Base-by-base conservation (phyloP, 2,113 vertebrate species). In the Tetrao urogallus region DNA sequence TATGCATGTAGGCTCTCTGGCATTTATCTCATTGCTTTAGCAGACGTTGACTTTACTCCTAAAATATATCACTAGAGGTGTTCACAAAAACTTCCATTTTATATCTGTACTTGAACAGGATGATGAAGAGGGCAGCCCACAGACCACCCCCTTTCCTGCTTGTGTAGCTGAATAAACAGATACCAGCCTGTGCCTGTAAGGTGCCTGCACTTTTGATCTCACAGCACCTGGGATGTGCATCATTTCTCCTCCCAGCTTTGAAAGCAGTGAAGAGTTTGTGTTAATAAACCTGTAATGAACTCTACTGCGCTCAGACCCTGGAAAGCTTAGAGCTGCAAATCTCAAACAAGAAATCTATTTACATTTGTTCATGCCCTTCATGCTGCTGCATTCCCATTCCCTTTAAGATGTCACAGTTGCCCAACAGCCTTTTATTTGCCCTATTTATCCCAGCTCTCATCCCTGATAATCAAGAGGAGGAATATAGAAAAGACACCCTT, bases 1-100 rank as follows among this genome's bases (percentile, higher is more conserved):
- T 5, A 13, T 7, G 12, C 75, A 52, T 0, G 0, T 1, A 61
- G 30, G 18, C 28, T 24, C 25, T 27, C 10, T 50, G 24, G 7
- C 18, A 60, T 28, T 6, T 16, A 52, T 47, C 27, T 80, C 38
- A 24, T 4, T 8, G 1, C 22, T 83, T 60, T 8, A 47, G 34
- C 14, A 32, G 27, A 10, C 24, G 22, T 14, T 8, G 2, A 47
- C 11, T 64, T 50, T 52, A 48, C 13, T 77, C 58, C 34, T 32
- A 64, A 27, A 10, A 54, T 30, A 2, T 19, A 30, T n/a, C 38
- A 56, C 28, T 10, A 5, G 74, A 78, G 40, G 43, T 45, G 22
- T 47, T 79, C 8, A 34, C 64, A 87, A 78, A 22, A 12, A 16
- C 4, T 14, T 30, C 32, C 48, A 7, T 0, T 66, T 86, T 82